These are phyloP conservation scores for Pungitius pungitius DNA, from an alignment of 2,113 vertebrate genomes.

Conservation along the genomic window DNA sequence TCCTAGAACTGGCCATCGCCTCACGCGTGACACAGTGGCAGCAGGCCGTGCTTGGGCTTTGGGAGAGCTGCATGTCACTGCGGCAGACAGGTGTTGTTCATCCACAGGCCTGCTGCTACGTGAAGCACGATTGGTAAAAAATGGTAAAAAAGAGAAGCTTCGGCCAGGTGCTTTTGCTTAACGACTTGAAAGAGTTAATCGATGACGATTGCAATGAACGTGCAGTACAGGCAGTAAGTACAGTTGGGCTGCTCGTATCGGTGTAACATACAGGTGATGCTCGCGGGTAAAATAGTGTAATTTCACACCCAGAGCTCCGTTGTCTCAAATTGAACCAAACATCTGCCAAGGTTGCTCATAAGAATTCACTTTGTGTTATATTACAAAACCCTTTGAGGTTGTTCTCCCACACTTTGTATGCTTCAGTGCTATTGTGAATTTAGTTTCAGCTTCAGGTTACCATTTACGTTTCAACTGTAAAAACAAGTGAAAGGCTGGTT, in stretches of 20 bases:
- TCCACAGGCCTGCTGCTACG: constrained; percentile 9
- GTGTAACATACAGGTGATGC: background rate
- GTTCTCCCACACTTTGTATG: background rate
- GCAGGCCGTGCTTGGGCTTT: constrained; percentile 10
- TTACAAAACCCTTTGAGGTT: background rate
- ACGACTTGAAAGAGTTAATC: background rate
- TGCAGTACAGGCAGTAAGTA: background rate
- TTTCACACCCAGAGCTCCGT: background rate
- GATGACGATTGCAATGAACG: background rate
- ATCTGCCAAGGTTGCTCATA: background rate
- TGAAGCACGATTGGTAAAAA: background rate
- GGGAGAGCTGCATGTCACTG: constrained; percentile 1
- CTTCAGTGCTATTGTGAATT: background rate
- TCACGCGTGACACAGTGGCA: background rate
- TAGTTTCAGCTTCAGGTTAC: background rate
- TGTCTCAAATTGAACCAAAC: background rate
- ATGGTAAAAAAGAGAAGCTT: background rate
- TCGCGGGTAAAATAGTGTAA: background rate
- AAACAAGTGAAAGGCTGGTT: background rate
- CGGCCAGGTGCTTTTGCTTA: background rate
- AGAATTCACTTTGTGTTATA: background rate
- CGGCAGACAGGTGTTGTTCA: background rate
- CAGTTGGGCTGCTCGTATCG: background rate
- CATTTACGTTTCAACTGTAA: background rate
- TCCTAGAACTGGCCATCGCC: constrained; percentile 41